Evolutionary conservation across 2,888 invertebrate species (phyloP), one percentile per base, ranked within the genome.

Genomic region (Platerodrilus igneus): DNA sequence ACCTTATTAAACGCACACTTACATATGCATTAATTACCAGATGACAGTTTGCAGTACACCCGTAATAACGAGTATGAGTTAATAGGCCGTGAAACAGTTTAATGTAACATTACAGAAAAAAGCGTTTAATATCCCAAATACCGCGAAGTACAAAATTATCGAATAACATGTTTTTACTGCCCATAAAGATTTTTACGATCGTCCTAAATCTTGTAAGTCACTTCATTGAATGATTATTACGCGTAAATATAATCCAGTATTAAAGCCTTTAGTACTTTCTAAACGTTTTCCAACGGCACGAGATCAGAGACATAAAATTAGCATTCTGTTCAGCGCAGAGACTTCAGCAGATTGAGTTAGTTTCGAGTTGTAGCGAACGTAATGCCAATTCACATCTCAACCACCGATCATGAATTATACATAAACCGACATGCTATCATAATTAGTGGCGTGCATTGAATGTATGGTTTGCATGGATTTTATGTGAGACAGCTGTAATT

Each of bases 261-360:
- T n/a, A n/a, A n/a, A n/a, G n/a, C n/a, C n/a, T n/a, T n/a, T n/a
- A n/a, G n/a, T n/a, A n/a, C n/a, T n/a, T n/a, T n/a, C n/a, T n/a
- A n/a, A n/a, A n/a, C n/a, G n/a, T n/a, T n/a, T n/a, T n/a, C n/a
- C n/a, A n/a, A n/a, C 60, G 59, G 60, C 55, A 54, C n/a, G 47
- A 58, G 54, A 58, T 61, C 59, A 60, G 53, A 59, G 53, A 55
- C 53, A 54, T 52, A 48, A 53, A 59, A 63, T 64, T 63, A 64
- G 61, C 62, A 64, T 64, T 64, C 64, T 49, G 52, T 50, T 53
- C 61, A 60, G 58, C 52, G 46, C 48, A 46, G 52, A 53, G 59
- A 57, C 58, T 58, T 57, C 57, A 56, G 58, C 60, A 62, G 62
- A 63, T 63, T 62, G 63, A 62, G 63, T 59, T 55, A 48, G 33